phyloP scores from a whole-genome alignment of 2,888 invertebrate genomes.

The Desoria tigrina region DNA sequence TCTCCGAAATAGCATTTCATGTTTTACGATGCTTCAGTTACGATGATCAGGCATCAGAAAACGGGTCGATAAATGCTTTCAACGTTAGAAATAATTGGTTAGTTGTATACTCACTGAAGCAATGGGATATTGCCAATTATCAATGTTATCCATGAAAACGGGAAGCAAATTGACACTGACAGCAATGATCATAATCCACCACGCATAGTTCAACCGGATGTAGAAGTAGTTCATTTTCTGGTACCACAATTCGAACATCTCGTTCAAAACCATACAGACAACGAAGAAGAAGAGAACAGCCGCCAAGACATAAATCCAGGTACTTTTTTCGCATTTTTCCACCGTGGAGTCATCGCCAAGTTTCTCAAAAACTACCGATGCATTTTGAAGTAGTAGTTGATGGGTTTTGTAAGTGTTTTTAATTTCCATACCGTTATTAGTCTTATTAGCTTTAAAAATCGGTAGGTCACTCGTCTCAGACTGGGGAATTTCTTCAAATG shows the following conservation, averaged over 20 bases:
- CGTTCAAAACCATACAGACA: constrained; percentile 24
- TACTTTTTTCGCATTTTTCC: not conserved
- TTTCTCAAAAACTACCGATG: too few relatives aligned
- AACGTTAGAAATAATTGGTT: too few relatives aligned
- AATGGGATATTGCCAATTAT: constrained; percentile 31
- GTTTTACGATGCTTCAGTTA: too few relatives aligned
- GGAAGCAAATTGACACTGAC: constrained; percentile 26
- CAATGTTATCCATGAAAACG: constrained; percentile 2
- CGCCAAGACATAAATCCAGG: constrained; percentile 9
- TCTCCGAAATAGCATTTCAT: too few relatives aligned
- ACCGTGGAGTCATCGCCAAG: not conserved
- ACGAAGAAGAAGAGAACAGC: constrained; percentile 9
- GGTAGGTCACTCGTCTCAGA: too few relatives aligned
- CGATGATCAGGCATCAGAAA: too few relatives aligned
- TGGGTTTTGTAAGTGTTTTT: too few relatives aligned
- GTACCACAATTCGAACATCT: constrained; percentile 62
- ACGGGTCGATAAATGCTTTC: too few relatives aligned
- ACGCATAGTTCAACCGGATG: constrained; percentile 24
- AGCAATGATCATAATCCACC: constrained; percentile 28
- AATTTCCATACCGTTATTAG: too few relatives aligned
- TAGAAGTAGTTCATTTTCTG: constrained; percentile 15
- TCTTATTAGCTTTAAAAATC: too few relatives aligned
- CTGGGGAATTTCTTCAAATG: not conserved
- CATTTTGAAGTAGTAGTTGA: too few relatives aligned
- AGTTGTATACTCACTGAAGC: constrained; percentile 27